These are phyloP conservation scores for Chaunax sp. DNA, from an alignment of 2,797 vertebrate species.

Conservation along the genomic window DNA sequence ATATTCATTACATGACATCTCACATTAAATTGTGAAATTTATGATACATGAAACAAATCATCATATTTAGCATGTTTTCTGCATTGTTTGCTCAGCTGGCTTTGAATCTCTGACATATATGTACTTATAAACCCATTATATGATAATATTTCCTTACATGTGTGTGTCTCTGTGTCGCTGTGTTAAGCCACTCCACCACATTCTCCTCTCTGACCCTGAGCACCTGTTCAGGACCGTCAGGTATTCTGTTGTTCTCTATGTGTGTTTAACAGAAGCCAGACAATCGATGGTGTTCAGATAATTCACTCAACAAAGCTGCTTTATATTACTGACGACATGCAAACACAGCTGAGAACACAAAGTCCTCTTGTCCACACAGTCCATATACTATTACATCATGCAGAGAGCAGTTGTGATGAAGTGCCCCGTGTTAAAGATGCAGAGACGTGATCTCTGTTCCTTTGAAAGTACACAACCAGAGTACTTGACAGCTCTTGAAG, in stretches of 20 bases:
- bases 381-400: background rate
- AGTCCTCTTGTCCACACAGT: background rate
- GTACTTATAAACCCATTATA: no score
- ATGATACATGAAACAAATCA: no score
- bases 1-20: no score
- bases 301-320: conserved; percentile 20
- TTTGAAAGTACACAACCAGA: conserved; percentile 45
- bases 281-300: conserved; percentile 35
- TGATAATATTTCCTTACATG: no score
- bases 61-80: no score
- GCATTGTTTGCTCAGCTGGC: no score
- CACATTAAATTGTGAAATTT: no score
- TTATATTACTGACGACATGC: background rate
- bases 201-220: background rate
- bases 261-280: background rate
- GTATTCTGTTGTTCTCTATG: background rate
- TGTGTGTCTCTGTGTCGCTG: no score
- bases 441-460: conserved; percentile 29
- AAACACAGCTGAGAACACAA: conserved; percentile 61
- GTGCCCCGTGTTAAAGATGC: conserved; percentile 8
- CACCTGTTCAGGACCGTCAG: conserved; percentile 33
- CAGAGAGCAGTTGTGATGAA: background rate
- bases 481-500: conserved; percentile 44
- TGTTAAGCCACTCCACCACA: background rate
- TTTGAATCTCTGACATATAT: no score